A percentile compares a stretch with the other conserved stretches of the same genome.
phyloP scores from a whole-genome alignment of 1,140 invertebrate species.

The Cydia strobilella region DNA sequence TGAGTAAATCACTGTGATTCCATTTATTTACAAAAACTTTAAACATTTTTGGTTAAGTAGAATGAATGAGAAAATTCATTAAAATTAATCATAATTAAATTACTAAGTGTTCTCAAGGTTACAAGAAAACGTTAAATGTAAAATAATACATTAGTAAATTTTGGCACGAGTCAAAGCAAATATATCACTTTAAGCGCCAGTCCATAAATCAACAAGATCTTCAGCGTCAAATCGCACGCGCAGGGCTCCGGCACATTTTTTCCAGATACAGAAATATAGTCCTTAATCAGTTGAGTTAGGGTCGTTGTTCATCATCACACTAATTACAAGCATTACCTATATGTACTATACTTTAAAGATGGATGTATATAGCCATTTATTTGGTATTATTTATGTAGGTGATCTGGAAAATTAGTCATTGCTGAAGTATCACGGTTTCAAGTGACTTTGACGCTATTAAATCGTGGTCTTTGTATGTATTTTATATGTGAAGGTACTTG shows the following conservation, averaged over 20 bases:
- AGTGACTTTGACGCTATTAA: not conserved
- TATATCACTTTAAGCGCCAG: slow-evolving; percentile 30
- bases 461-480: not conserved
- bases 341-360: not conserved
- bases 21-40: no score
- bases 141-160: slow-evolving; percentile 24
- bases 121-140: slow-evolving; percentile 4
- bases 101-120: not conserved
- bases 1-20: no score
- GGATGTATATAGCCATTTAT: not conserved
- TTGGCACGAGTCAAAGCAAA: slow-evolving; percentile 30
- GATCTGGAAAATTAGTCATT: slow-evolving; percentile 2
- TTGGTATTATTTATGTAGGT: not conserved
- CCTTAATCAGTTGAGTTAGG: not conserved
- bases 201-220: slow-evolving; percentile 23
- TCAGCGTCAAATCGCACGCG: slow-evolving; percentile 10
- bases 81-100: not conserved
- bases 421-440: not conserved
- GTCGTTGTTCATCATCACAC: not conserved
- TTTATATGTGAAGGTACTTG: no score
- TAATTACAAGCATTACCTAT: not conserved
- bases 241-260: not conserved
- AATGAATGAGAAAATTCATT: not conserved
- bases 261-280: not conserved
- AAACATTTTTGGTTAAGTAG: no score